A percentile compares a stretch with the other conserved stretches of the same genome.
These are phyloP conservation scores for Somateria mollissima DNA, from an alignment of 2,797 vertebrate genomes.

Conservation along the genomic window DNA sequence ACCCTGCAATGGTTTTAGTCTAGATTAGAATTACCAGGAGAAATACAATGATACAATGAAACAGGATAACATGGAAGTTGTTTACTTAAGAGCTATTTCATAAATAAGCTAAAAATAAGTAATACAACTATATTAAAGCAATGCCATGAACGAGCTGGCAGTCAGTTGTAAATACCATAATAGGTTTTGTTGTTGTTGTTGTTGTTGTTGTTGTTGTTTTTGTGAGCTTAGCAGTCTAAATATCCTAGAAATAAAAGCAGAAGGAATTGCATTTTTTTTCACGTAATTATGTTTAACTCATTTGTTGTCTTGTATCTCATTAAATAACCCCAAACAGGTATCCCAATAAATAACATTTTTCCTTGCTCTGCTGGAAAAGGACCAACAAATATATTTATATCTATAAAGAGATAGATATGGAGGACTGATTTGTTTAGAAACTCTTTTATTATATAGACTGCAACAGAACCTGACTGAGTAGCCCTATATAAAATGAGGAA, in stretches of 20 bases:
- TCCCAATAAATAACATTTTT: slow-evolving; percentile 12
- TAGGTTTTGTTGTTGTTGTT: neutral
- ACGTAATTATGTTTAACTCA: neutral
- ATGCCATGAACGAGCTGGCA: neutral
- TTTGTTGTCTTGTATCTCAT: neutral
- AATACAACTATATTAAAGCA: slow-evolving; percentile 24
- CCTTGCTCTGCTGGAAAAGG: neutral
- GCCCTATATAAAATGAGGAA: slow-evolving; percentile 48
- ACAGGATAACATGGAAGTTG: neutral
- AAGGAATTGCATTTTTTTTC: slow-evolving; percentile 11
- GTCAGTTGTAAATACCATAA: neutral
- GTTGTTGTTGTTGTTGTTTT: too few relatives aligned
- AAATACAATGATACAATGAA: slow-evolving; percentile 32
- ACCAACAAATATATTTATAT: neutral
- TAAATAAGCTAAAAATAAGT: slow-evolving; percentile 47
- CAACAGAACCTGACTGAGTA: slow-evolving; percentile 32
- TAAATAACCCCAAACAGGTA: neutral
- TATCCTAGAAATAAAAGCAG: slow-evolving; percentile 34
- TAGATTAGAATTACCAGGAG: neutral
- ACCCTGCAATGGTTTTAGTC: neutral
- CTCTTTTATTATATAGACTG: neutral
- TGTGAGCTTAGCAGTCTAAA: neutral
- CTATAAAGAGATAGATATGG: neutral
- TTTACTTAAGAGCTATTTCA: slow-evolving; percentile 55
- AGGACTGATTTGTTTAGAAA: slow-evolving; percentile 34